phyloP scores from a whole-genome alignment of 2,113 vertebrate species.

The Myotis yumanensis region DNA sequence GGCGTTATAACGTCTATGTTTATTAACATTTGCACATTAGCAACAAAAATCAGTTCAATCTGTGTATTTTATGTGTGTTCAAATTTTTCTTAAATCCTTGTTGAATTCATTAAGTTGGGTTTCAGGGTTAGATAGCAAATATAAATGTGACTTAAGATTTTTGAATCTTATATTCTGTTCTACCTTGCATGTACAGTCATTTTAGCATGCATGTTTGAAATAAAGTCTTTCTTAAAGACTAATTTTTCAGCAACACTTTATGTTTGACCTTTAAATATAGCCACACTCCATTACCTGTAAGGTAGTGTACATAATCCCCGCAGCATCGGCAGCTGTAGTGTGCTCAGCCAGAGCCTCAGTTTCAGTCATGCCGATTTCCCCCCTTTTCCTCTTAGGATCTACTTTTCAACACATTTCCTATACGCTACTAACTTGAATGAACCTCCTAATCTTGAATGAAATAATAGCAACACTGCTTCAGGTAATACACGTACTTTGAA shows the following conservation, averaged over 20 bases:
- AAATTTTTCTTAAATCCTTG: conserved; percentile 14
- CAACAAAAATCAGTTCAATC: neutral
- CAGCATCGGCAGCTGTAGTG: neutral
- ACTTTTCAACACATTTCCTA: neutral
- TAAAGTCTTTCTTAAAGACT: conserved; percentile 16
- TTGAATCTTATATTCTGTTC: neutral
- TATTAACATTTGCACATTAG: neutral
- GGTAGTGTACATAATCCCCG: conserved; percentile 40
- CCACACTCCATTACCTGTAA: conserved; percentile 60
- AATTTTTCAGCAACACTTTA: conserved; percentile 19
- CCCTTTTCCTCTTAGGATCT: conserved; percentile 3
- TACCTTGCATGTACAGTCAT: neutral
- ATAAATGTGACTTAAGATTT: neutral
- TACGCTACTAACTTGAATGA: conserved; percentile 37
- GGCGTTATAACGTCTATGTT: neutral
- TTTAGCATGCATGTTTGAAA: neutral
- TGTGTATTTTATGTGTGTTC: neutral
- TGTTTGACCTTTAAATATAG: conserved; percentile 55
- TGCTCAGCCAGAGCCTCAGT: neutral
- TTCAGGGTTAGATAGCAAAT: neutral
- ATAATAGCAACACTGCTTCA: conserved; percentile 51
- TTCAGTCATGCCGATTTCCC: conserved; percentile 42
- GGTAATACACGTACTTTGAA: conserved; percentile 27
- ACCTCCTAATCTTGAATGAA: conserved; percentile 65
- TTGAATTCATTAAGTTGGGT: neutral